Conservation (phyloP, 2,888 invertebrate genomes). For the Meghimatium bilineatum region DNA sequence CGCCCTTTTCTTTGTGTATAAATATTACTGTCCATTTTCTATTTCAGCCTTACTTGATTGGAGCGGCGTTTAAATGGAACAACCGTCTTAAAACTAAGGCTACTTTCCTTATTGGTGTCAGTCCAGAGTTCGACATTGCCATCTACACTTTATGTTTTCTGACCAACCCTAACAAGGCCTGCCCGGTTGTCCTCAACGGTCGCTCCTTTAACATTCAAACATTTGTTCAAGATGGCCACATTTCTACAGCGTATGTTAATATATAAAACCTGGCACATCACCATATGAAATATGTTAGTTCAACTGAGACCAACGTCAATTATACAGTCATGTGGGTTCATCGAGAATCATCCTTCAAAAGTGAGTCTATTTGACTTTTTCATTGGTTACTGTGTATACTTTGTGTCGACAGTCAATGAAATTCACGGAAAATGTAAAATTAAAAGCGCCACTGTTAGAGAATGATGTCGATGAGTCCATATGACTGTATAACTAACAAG, state of each 20-base stretch:
- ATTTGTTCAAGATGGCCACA: conserved; percentile 64
- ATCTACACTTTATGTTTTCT: conserved; percentile 92
- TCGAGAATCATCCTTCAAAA: too few species aligned
- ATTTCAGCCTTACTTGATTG: conserved; percentile 39
- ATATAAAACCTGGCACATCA: background rate
- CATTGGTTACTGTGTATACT: too few species aligned
- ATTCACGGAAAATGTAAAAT: too few species aligned
- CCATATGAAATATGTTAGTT: too few species aligned
- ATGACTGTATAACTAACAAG: too few species aligned
- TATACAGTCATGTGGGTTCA: too few species aligned
- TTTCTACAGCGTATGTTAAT: conserved; percentile 22
- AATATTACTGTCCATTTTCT: background rate
- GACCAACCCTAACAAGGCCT: conserved; percentile 81
- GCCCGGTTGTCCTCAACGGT: conserved; percentile 85
- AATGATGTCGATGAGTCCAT: too few species aligned
- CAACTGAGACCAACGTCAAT: too few species aligned
- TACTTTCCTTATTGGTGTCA: conserved; percentile 77
- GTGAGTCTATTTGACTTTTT: too few species aligned
- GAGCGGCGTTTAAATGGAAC: conserved; percentile 48
- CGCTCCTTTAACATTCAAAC: conserved; percentile 86
- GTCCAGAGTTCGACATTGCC: conserved; percentile 93
- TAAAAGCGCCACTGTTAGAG: too few species aligned
- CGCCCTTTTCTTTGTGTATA: too few species aligned
- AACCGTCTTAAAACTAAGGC: conserved; percentile 48
- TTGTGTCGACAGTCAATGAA: too few species aligned